Evolutionary conservation across 2,888 invertebrate species (phyloP).

Genomic region (Baccha elongata): DNA sequence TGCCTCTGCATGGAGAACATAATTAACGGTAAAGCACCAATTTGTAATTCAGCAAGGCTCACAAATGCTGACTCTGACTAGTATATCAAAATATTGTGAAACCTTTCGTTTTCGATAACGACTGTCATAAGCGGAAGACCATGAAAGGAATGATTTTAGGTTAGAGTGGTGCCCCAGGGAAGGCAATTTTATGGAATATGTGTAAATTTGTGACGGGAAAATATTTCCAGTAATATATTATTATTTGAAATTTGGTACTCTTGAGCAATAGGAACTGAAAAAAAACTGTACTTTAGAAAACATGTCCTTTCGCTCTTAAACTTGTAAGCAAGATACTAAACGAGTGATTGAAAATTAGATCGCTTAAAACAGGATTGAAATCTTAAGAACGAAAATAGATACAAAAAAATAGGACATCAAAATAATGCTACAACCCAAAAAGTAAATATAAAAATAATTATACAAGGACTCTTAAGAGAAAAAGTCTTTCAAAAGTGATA

Average conservation of each 20-base stretch:
- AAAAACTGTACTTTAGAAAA: too few species aligned
- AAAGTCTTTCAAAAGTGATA: constrained; percentile 22
- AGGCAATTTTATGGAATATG: background rate
- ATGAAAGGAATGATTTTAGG: background rate
- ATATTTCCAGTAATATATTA: too few species aligned
- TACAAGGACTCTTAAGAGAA: background rate
- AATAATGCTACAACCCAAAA: too few species aligned
- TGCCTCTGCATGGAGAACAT: constrained; percentile 41
- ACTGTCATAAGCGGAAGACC: constrained; percentile 25
- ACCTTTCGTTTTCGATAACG: background rate
- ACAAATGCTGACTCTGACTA: constrained; percentile 51
- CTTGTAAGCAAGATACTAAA: too few species aligned
- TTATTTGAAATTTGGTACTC: too few species aligned
- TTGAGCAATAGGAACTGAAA: too few species aligned
- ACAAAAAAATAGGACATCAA: too few species aligned
- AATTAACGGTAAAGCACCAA: constrained; percentile 66
- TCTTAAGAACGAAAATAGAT: too few species aligned
- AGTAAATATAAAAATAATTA: background rate
- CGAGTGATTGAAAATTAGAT: too few species aligned
- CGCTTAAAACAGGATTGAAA: too few species aligned
- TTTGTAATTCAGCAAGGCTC: constrained; percentile 64
- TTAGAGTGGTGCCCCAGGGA: background rate
- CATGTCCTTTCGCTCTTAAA: too few species aligned
- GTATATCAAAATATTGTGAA: constrained; percentile 43
- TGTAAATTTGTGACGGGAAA: too few species aligned